phyloP scores from a whole-genome alignment of 2,113 vertebrate genomes.

The Meles meles region DNA sequence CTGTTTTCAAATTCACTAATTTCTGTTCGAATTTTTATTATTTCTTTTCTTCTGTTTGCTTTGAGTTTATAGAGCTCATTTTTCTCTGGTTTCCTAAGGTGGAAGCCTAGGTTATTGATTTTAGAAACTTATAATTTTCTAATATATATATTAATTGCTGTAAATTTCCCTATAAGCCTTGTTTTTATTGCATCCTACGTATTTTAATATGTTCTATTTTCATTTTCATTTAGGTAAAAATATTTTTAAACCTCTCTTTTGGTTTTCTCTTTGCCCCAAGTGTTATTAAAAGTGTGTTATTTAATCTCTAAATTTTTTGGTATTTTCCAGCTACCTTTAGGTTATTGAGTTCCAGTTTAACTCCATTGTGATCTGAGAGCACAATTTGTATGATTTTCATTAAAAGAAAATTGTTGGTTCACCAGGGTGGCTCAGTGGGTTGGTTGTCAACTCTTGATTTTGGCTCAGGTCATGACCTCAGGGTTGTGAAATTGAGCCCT shows the following conservation, averaged over 20 bases:
- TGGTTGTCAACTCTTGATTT: not conserved
- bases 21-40: not conserved
- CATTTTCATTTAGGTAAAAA: not conserved
- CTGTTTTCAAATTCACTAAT: not conserved
- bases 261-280: not conserved
- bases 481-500: rapidly evolving
- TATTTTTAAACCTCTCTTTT: not conserved
- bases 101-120: not conserved
- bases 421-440: not conserved
- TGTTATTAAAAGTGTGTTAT: not conserved
- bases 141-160: not conserved
- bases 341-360: not conserved
- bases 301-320: not conserved
- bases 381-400: not conserved
- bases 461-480: not conserved
- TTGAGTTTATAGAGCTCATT: not conserved
- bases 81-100: not conserved
- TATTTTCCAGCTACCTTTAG: not conserved
- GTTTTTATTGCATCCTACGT: not conserved
- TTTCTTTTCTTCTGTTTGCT: not conserved
- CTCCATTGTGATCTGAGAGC: not conserved
- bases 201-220: not conserved
- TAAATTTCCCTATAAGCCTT: not conserved
- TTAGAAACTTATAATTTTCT: not conserved
- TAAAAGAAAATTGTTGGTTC: not conserved